Conservation (phyloP, 1,140 invertebrate species). For the Aphis gossypii region DNA sequence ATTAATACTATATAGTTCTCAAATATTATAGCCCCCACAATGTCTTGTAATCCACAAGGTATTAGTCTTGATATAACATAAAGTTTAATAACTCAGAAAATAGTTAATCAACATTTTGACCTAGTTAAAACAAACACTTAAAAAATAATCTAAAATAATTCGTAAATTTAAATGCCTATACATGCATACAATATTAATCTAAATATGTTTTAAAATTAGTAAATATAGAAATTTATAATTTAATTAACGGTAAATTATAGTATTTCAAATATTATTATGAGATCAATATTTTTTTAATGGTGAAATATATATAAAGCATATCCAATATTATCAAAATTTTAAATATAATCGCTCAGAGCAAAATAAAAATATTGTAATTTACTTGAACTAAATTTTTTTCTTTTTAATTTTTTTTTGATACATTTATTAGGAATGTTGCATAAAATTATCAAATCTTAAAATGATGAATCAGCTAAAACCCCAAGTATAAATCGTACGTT, state of each 20-base stretch:
- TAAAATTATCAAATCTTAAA: not conserved
- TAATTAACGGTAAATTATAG: not conserved
- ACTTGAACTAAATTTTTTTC: not conserved
- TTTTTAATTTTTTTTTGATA: not conserved
- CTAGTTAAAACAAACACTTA: no score
- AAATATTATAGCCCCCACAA: no score
- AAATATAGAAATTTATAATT: not conserved
- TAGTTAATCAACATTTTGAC: no score
- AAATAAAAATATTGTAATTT: no score
- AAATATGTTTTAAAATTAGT: not conserved
- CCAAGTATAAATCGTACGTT: no score
- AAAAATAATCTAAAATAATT: not conserved
- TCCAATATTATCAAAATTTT: not conserved
- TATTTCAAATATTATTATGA: not conserved
- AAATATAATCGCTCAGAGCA: not conserved
- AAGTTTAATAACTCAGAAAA: no score
- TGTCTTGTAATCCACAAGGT: no score
- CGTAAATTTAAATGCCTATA: not conserved
- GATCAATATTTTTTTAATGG: not conserved
- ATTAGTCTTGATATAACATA: no score
- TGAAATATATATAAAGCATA: not conserved
- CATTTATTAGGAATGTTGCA: not conserved
- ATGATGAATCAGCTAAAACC: no score
- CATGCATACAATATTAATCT: not conserved
- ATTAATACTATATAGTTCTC: no score